phyloP scores from a whole-genome alignment of 2,113 vertebrate genomes.

The Athene cunicularia region DNA sequence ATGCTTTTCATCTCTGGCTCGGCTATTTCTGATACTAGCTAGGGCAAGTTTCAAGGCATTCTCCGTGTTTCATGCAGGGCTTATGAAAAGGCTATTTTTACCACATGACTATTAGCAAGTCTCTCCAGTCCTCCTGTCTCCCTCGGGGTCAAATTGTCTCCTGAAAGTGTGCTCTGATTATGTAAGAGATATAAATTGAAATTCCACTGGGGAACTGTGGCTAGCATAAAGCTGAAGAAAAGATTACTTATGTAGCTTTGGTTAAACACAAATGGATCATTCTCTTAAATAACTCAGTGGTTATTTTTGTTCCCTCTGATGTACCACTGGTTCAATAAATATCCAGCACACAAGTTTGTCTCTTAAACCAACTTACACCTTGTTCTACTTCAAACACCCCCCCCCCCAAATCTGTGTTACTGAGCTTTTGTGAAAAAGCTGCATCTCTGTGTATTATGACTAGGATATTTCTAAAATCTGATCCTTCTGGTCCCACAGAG shows the following conservation, averaged over 20 bases:
- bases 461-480: not conserved
- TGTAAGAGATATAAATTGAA: not conserved
- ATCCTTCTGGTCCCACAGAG: not conserved
- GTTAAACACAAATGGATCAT: not conserved
- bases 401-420: not conserved
- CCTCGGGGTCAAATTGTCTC: not conserved
- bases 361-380: not conserved
- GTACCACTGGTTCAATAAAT: not conserved
- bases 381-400: not conserved
- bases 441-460: not conserved
- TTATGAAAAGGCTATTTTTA: constrained; percentile 43
- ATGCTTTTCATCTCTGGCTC: not conserved
- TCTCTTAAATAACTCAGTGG: not conserved
- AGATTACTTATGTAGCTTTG: not conserved
- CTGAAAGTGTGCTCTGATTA: not conserved
- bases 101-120: not conserved
- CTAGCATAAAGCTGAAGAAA: not conserved
- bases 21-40: not conserved
- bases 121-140: not conserved
- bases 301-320: not conserved
- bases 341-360: not conserved
- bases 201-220: not conserved
- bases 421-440: not conserved
- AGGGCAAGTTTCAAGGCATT: constrained; percentile 13
- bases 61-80: not conserved